Percentiles rank a stretch among this genome's conserved stretches.
Conservation (phyloP, 2,797 vertebrate species). For the Botia almorhae region DNA sequence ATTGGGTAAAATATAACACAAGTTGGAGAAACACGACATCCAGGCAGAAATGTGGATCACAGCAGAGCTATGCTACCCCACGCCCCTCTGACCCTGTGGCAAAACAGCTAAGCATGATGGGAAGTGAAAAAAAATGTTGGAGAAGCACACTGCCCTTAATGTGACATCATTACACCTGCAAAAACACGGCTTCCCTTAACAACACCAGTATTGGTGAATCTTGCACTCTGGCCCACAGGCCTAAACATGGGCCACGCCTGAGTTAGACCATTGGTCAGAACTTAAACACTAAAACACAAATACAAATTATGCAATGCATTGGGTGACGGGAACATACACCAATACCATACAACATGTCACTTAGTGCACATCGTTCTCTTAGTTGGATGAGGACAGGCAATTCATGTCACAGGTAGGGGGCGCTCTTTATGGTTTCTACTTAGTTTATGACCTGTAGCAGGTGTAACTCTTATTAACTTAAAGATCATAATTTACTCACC, state of each 20-base stretch:
- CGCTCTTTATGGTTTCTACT: not conserved
- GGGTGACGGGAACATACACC: slow-evolving; percentile 42
- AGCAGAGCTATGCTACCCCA: slow-evolving; percentile 12
- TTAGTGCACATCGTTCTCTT: slow-evolving; percentile 42
- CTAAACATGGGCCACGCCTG: not conserved
- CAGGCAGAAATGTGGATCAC: slow-evolving; percentile 32
- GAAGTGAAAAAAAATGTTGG: slow-evolving; percentile 70
- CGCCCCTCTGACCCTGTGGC: slow-evolving; percentile 44
- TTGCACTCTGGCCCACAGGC: slow-evolving; percentile 4
- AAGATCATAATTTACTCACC: not conserved
- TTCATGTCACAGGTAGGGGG: slow-evolving; percentile 16
- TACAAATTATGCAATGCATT: slow-evolving; percentile 41
- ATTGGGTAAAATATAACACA: not conserved
- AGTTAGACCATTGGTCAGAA: slow-evolving; percentile 37
- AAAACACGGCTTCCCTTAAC: slow-evolving; percentile 63
- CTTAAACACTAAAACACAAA: slow-evolving; percentile 58
- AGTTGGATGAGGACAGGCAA: slow-evolving; percentile 43
- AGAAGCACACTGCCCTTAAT: slow-evolving; percentile 66
- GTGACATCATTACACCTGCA: slow-evolving; percentile 80
- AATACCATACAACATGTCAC: slow-evolving; percentile 33
- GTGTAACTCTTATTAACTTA: slow-evolving; percentile 14
- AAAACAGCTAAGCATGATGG: slow-evolving; percentile 49
- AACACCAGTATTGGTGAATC: not conserved
- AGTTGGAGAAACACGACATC: not conserved
- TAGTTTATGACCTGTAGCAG: slow-evolving; percentile 17